These are phyloP conservation scores for Acleris emargana DNA, from an alignment of 2,888 invertebrate genomes.

Conservation along the genomic window DNA sequence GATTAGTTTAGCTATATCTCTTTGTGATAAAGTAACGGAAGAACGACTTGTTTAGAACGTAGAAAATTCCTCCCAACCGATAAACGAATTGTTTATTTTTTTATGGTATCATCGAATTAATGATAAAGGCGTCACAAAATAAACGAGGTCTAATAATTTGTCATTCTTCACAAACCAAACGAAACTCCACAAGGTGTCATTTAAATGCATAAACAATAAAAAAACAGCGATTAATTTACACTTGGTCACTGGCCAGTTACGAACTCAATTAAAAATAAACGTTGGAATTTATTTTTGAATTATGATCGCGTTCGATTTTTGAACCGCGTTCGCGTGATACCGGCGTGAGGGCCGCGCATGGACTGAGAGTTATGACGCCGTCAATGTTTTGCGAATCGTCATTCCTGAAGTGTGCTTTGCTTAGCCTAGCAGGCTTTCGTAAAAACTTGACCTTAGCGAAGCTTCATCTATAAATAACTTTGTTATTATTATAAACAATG, in stretches of 20 bases:
- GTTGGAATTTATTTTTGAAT: slow-evolving; percentile 17
- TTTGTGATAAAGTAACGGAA: too few species aligned
- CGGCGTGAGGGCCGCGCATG: slow-evolving; percentile 58
- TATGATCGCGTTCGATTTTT: slow-evolving; percentile 29
- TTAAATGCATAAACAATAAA: slow-evolving; percentile 2
- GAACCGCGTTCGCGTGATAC: slow-evolving; percentile 50
- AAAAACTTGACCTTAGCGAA: slow-evolving; percentile 4
- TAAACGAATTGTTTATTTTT: too few species aligned
- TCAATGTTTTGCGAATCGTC: slow-evolving; percentile 30
- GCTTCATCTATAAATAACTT: neutral
- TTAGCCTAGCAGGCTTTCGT: slow-evolving; percentile 1
- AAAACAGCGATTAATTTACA: slow-evolving; percentile 27
- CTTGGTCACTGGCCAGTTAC: slow-evolving; percentile 31
- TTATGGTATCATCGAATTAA: too few species aligned
- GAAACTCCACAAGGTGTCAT: neutral
- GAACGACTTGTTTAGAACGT: too few species aligned
- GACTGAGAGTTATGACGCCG: slow-evolving; percentile 49
- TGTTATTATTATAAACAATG: neutral
- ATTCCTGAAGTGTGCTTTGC: slow-evolving; percentile 26
- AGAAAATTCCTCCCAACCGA: too few species aligned
- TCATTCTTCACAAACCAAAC: neutral
- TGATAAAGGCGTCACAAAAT: neutral
- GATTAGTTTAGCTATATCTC: too few species aligned
- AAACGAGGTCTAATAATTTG: neutral
- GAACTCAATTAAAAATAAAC: slow-evolving; percentile 24